Evolutionary conservation across 2,113 vertebrate species (phyloP).

Genomic region (Oreocharis arfaki): DNA sequence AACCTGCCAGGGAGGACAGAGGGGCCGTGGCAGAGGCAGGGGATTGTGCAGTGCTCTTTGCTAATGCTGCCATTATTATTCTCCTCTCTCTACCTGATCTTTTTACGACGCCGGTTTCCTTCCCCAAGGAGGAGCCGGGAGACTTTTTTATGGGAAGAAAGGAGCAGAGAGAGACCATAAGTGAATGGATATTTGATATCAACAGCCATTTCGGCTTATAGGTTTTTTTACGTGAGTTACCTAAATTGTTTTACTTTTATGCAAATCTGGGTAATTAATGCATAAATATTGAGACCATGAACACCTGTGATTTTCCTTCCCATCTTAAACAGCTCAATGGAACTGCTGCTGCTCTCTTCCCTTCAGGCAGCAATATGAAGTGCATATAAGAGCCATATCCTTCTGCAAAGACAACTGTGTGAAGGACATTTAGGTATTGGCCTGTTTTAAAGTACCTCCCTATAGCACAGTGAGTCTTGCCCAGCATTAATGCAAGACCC

Average conservation of each 20-base stretch:
- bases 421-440: not conserved
- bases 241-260: not conserved
- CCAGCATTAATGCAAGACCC: not conserved
- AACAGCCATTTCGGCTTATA: not conserved
- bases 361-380: not conserved
- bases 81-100: not conserved
- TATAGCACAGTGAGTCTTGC: rapidly evolving
- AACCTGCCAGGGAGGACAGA: conserved; percentile 25
- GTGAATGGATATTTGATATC: not conserved
- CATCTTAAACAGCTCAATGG: not conserved
- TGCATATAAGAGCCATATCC: not conserved
- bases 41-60: not conserved
- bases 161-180: not conserved
- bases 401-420: not conserved
- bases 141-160: conserved; percentile 1
- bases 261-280: conserved; percentile 1
- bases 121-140: not conserved
- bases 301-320: not conserved
- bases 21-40: not conserved
- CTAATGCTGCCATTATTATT: conserved; percentile 49
- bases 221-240: not conserved
- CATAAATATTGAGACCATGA: not conserved
- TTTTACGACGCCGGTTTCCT: not conserved
- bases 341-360: not conserved
- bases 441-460: not conserved